Evolutionary conservation across 2,888 invertebrate genomes (phyloP), one percentile per base, ranked within the genome.

Genomic region (Sinentomon sp.): DNA sequence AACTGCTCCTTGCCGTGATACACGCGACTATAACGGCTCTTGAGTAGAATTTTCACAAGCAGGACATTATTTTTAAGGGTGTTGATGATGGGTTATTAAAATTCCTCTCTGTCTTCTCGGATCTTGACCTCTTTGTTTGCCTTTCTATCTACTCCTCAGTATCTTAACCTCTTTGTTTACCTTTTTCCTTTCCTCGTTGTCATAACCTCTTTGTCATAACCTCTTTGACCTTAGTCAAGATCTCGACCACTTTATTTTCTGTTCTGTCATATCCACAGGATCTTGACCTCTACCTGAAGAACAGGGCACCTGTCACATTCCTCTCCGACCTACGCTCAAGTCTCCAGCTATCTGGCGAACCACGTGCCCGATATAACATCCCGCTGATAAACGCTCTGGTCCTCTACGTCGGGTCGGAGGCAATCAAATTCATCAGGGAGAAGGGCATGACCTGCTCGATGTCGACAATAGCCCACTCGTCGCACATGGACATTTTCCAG

Each of bases 401-500:
- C 10, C 59, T 97, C 46, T 92, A 97, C 51, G 94, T 97, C 35
- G 97, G 97, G 22, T 83, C 82, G 0, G 85, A 89, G 54, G 94
- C 94, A 4, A 94, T 97, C 45, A 64, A 70, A 3, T 68, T 74
- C 50, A 85, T 97, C 40, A 68, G 89, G 38, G 68, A 68, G 46
- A 89, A 89, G 54, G 76, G 80, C 28, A 73, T 75, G 46, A 74
- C 80, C 2, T 89, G 92, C 1, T 89, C 76, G 50, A 87, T 89
- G 72, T 72, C 82, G 27, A 92, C 89, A n/a, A 92, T 99, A 41
- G 82, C 87, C 2, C 92, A 94, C 53, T 87, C 89, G 20, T 77
- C 94, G 1, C 94, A 89, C 54, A 97, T 97, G 92, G 97, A 97
- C 54, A 94, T 99, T 44, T 97, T 97, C 64, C 94, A 97, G 59